Evolutionary conservation across 2,113 vertebrate genomes (phyloP), one percentile per base, ranked within the genome.

Genomic region (Oncorhynchus kisutch): DNA sequence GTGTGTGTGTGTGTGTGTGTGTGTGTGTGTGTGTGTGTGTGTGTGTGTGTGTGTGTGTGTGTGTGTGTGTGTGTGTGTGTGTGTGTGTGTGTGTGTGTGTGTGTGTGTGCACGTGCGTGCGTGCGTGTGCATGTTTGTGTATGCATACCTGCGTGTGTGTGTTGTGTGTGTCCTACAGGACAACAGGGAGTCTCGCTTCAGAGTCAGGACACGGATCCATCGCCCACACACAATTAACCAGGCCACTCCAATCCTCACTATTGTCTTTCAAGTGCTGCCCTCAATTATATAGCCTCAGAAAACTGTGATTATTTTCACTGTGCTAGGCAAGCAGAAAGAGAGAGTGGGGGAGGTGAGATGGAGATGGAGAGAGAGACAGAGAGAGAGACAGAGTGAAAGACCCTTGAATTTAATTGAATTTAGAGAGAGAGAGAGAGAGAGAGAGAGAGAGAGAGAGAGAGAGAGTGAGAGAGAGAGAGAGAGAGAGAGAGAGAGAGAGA

Each of bases 211-310:
- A 84, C 78, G 77, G 75, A 72, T 60, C 81, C 74, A 76, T 82
- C 76, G 77, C 76, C 79, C 84, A 82, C 84, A 84, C 77, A 82
- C 81, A 83, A 90, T 88, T 87, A 91, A 85, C 74, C 85, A 71
- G 79, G 76, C 62, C 81, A 75, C 78, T 85, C 82, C 82, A 82
- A 73, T 79, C 80, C 85, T 84, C 72, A 76, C 71, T 77, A 75
- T 80, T 84, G 72, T 72, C 72, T 80, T 84, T 88, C 76, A 86
- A 79, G 82, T 82, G 83, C 79, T 72, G 79, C 86, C 82, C 81
- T 86, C 82, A 86, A 77, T 84, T 81, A 84, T 70, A 83, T 59
- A 81, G 74, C 48, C 70, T 18, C 0, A 74, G 70, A 71, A 51
- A 71, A 78, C 51, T 64, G 70, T 71, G 72, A 73, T 73, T 73